Evolutionary conservation across 2,888 invertebrate genomes (phyloP), one percentile per base, ranked within the genome.

Genomic region (Mesoligia furuncula): DNA sequence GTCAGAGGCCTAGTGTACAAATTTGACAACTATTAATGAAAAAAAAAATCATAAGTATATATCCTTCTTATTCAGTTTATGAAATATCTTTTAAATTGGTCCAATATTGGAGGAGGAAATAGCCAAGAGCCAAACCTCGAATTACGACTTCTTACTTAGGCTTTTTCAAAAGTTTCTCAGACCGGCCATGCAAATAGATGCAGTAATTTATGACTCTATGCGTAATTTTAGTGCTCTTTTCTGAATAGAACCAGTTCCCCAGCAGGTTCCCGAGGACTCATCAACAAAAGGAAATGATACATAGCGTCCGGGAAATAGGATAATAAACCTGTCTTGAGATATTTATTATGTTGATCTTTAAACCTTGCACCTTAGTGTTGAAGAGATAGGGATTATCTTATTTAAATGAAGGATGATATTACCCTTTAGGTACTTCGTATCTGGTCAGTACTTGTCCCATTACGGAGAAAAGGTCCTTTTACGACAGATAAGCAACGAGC

Each of bases 261-360:
- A 39, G 42, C 51, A 59, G 13, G 42, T 42, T 82, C 45, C 42
- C 17, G 77, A 51, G 39, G 57, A 57, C 27, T 31, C 65, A 42
- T 76, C 62, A 83, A 80, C 80, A 77, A 59, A 83, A 31, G 79
- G 62, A 79, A 68, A 76, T 76, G 48, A 83, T 76, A 59, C 24
- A 83, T 69, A 27, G 68, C 83, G 17, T 36, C 36, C 78, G 69
- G 83, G 83, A 69, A 77, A 77, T 65, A 45, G 51, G 24, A 69
- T 69, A 42, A 69, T 65, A 77, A 83, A 80, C 20, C 62, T 59
- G 73, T 61, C 61, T 39, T 1, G 24, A 59, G 45, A 15, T 69
- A 80, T 83, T 83, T 80, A 83, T 77, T 65, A 64, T 77, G 75
- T 68, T 77, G 61, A 69, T 59, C 57, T 83, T 61, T 78, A 59